These are phyloP conservation scores for Ceratina calcarata DNA, from an alignment of 1,140 invertebrate species.

Conservation along the genomic window DNA sequence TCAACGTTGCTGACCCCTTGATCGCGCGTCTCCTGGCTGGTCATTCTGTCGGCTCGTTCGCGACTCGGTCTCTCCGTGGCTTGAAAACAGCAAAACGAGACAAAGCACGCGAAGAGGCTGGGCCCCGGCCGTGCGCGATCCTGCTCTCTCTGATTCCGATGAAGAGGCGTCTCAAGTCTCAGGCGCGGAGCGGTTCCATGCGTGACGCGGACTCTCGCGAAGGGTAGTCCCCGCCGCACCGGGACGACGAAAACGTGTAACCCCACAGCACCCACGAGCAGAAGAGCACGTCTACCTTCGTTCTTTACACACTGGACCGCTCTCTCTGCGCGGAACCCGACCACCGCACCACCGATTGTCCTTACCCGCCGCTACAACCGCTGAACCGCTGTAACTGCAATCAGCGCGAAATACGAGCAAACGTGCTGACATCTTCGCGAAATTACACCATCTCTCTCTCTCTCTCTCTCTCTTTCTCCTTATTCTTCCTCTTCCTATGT, in stretches of 20 bases:
- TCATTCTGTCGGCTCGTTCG: conserved; percentile 61
- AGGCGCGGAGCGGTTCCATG: conserved; percentile 48
- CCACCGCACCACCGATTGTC: conserved; percentile 41
- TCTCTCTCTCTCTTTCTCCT: conserved; percentile 14
- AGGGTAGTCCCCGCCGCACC: conserved; percentile 33
- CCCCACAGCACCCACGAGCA: background rate
- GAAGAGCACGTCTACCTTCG: conserved; percentile 29
- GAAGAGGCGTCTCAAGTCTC: conserved; percentile 37
- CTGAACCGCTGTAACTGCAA: conserved; percentile 17
- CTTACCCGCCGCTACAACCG: conserved; percentile 22
- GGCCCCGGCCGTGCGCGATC: conserved; percentile 48
- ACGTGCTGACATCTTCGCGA: conserved; percentile 44
- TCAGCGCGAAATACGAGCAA: conserved; percentile 40
- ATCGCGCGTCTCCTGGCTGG: conserved; percentile 52
- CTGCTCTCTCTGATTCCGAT: conserved; percentile 38
- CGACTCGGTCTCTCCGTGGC: conserved; percentile 27
- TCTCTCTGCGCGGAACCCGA: background rate
- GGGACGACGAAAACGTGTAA: conserved; percentile 24
- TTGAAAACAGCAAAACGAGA: conserved; percentile 40
- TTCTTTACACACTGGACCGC: conserved; percentile 14
- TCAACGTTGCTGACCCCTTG: conserved; percentile 82
- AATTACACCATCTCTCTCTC: conserved; percentile 17
- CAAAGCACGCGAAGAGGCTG: conserved; percentile 49
- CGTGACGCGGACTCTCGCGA: conserved; percentile 44
- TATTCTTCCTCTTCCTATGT: conserved; percentile 2